A percentile compares a stretch with the other conserved stretches of the same genome.
phyloP scores from a whole-genome alignment of 2,888 invertebrate genomes.

The Formica aserva region DNA sequence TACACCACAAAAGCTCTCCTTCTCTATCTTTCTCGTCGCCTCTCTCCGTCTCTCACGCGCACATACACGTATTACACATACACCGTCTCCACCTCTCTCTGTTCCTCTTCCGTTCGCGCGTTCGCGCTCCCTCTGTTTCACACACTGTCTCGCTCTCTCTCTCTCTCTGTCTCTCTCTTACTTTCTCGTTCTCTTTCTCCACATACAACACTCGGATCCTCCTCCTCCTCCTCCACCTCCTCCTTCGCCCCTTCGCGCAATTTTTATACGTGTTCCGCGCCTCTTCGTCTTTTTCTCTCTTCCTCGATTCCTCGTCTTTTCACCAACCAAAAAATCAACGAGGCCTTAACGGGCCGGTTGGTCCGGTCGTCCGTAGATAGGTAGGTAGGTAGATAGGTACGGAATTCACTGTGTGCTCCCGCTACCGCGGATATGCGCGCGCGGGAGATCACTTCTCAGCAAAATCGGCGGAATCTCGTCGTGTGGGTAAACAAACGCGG shows the following conservation, averaged over 20 bases:
- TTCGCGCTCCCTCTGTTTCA: conserved; percentile 37
- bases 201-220: conserved; percentile 21
- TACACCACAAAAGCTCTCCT: conserved; percentile 11
- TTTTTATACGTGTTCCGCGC: conserved; percentile 17
- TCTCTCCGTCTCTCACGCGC: background rate
- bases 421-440: conserved; percentile 48
- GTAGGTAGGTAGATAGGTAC: conserved; percentile 32
- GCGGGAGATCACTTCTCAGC: conserved; percentile 55
- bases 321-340: conserved; percentile 74
- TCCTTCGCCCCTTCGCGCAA: background rate
- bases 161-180: conserved; percentile 31
- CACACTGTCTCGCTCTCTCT: background rate
- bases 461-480: conserved; percentile 72
- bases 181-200: conserved; percentile 42
- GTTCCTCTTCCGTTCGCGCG: conserved; percentile 34
- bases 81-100: conserved; percentile 17
- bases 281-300: conserved; percentile 31
- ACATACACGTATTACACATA: background rate
- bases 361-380: conserved; percentile 57
- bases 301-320: conserved; percentile 66
- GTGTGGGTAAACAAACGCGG: conserved; percentile 73
- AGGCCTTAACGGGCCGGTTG: conserved; percentile 74
- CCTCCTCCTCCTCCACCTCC: conserved; percentile 1
- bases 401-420: conserved; percentile 68
- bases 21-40: background rate